Evolutionary conservation across 1,140 invertebrate species (phyloP), one percentile per base, ranked within the genome.

Genomic region (Drosophila gunungcola): DNA sequence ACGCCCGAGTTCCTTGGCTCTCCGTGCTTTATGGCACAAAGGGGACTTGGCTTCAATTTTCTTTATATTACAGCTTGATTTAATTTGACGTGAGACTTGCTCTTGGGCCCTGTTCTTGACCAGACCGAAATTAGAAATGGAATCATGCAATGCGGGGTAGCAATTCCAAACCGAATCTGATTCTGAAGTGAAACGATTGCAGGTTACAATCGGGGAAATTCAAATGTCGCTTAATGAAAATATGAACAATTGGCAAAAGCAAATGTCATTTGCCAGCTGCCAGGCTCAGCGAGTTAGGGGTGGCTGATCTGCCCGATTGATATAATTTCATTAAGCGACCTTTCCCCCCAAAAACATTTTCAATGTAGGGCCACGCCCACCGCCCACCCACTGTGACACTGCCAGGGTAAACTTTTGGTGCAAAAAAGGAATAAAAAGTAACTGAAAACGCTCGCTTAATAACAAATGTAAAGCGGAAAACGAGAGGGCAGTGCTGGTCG

Each of bases 31-130:
- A 89, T 89, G 73, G 84, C 61, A 78, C 84, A 84, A 89, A 89
- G 51, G 84, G 84, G 84, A 89, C 56, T 72, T 89, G 85, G 73
- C 84, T 88, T 89, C 84, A 89, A 89, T 89, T 89, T 89, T 89
- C 84, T 89, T 89, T 89, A 89, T 89, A 89, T 89, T 89, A 89
- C 62, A 80, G 65, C 84, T 80, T 89, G 84, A 89, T 89, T 89
- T 89, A 89, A 89, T 89, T 89, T 89, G 84, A 89, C 84, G 85
- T 90, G 84, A 89, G 84, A 89, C 84, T 65, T 88, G 84, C 86
- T 81, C 75, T 58, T 67, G 78, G 64, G 64, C 21, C 57, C 65
- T 54, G 61, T 41, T 49, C 79, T 75, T 84, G 81, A 81, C 81
- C 78, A 58, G 45, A 77, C 43, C 62, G 58, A 67, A 78, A 72